Evolutionary conservation across 2,888 invertebrate species (phyloP).

Genomic region (Tachina fera): DNA sequence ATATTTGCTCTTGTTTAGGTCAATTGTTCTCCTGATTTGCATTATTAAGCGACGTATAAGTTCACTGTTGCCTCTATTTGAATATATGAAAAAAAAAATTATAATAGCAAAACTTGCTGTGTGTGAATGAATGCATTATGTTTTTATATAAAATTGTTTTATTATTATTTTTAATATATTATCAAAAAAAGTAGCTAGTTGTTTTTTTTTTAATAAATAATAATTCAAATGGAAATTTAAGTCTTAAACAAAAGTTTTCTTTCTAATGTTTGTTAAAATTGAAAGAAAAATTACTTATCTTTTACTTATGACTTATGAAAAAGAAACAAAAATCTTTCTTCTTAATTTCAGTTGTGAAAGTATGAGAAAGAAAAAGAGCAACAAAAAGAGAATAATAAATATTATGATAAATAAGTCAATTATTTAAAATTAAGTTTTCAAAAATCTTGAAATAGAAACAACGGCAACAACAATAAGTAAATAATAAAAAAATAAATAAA

Average conservation of each 20-base stretch:
- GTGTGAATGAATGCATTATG: no score
- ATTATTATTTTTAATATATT: no score
- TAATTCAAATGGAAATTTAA: no score
- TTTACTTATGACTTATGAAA: slow-evolving; percentile 28
- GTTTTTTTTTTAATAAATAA: no score
- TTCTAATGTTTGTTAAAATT: not conserved
- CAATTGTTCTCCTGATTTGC: no score
- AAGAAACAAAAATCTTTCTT: not conserved
- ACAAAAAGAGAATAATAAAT: slow-evolving; percentile 14
- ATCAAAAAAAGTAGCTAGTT: no score
- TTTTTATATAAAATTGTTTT: no score
- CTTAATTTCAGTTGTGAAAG: slow-evolving; percentile 39
- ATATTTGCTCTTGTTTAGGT: no score
- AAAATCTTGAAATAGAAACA: slow-evolving; percentile 26
- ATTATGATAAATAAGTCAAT: slow-evolving; percentile 31
- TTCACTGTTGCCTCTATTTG: no score
- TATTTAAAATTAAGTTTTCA: slow-evolving; percentile 35
- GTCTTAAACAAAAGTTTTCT: not conserved
- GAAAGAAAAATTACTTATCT: not conserved
- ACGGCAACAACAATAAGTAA: not conserved
- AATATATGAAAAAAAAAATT: no score
- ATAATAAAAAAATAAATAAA: slow-evolving; percentile 26
- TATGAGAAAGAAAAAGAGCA: not conserved
- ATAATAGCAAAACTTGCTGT: no score
- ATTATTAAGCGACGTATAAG: no score